Conservation (phyloP, 2,797 vertebrate genomes). For the Myiotriccus ornatus region DNA sequence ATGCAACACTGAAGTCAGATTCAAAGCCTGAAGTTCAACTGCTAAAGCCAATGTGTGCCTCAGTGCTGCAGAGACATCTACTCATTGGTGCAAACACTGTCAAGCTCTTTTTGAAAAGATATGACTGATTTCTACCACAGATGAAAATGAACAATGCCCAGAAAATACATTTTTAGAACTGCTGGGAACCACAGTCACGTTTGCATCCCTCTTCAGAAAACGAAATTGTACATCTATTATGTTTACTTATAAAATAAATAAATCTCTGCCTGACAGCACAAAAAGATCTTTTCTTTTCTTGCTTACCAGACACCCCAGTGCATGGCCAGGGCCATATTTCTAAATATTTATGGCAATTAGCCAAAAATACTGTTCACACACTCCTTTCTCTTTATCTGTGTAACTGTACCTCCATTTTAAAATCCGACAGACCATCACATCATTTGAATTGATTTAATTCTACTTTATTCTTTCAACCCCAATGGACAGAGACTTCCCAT, state of each 20-base stretch:
- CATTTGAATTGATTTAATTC: slow-evolving; percentile 14
- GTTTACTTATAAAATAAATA: background rate
- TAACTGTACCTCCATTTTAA: background rate
- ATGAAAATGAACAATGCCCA: background rate
- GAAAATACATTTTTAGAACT: background rate
- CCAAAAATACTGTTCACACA: background rate
- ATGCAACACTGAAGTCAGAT: background rate
- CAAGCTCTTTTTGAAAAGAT: background rate
- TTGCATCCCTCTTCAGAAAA: background rate
- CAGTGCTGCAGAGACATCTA: background rate
- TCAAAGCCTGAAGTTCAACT: background rate
- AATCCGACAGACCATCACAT: background rate
- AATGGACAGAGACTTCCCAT: background rate
- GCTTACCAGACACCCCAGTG: background rate
- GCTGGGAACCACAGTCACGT: background rate
- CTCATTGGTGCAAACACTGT: background rate
- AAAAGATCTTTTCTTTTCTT: background rate
- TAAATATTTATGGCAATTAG: slow-evolving; percentile 5
- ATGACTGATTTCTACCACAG: background rate
- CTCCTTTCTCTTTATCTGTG: background rate
- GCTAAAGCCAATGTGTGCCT: background rate
- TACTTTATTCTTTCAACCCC: background rate
- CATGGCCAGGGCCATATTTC: background rate
- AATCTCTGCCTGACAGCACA: background rate
- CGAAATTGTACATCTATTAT: background rate